phyloP scores from a whole-genome alignment of 1,140 invertebrate species.

The Chironomus striatipennis region DNA sequence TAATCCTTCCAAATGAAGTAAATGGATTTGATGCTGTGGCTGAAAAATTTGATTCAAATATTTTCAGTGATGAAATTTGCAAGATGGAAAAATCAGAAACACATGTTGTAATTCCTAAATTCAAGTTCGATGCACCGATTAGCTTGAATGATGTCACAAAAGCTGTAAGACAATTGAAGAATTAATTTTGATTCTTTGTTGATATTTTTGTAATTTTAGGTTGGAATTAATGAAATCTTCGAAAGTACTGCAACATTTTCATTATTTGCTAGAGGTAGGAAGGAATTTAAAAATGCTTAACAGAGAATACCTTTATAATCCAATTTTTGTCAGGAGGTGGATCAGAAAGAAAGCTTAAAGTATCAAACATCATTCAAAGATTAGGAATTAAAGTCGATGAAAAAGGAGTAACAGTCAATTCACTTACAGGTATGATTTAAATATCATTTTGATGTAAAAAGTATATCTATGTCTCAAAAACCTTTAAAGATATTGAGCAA shows the following conservation, averaged over 20 bases:
- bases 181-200: too few relatives aligned
- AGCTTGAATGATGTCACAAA: constrained; percentile 52
- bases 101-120: constrained; percentile 62
- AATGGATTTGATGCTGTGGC: constrained; percentile 51
- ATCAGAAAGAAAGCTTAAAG: constrained; percentile 40
- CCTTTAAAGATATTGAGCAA: constrained; percentile 58
- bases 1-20: constrained; percentile 56
- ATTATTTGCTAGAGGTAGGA: constrained; percentile 49
- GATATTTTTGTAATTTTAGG: constrained; percentile 38
- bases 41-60: constrained; percentile 46
- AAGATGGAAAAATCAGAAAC: constrained; percentile 50
- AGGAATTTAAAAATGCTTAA: constrained; percentile 33
- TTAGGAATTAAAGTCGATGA: constrained; percentile 77
- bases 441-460: too few relatives aligned
- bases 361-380: constrained; percentile 71
- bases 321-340: background rate
- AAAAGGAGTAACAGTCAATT: constrained; percentile 65
- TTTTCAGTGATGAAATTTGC: constrained; percentile 46
- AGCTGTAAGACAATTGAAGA: background rate
- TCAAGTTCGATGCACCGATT: constrained; percentile 60
- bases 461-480: too few relatives aligned
- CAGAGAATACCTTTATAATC: background rate
- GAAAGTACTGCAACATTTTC: constrained; percentile 56
- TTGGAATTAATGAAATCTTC: constrained; percentile 63
- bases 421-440: constrained; percentile 54